Conservation (phyloP, 2,797 vertebrate species). For the Pseudochirops cupreus region DNA sequence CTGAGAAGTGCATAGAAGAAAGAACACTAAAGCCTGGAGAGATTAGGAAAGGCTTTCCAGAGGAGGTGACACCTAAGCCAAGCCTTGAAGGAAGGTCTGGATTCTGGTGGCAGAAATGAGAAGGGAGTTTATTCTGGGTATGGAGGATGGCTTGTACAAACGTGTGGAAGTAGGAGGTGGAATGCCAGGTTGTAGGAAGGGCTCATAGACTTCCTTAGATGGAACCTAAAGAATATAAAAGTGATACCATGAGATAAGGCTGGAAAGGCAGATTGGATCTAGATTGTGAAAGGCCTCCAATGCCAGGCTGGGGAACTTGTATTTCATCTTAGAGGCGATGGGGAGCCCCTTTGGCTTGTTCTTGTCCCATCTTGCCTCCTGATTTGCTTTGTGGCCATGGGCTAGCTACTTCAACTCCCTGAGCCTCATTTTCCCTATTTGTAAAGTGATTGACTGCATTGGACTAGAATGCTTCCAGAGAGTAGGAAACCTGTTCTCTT, state of each 20-base stretch:
- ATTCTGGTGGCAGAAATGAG: too few relatives aligned
- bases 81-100: too few relatives aligned
- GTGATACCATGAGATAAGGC: neutral
- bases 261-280: neutral
- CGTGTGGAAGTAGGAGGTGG: neutral
- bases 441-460: neutral
- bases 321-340: neutral
- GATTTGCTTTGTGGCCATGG: neutral
- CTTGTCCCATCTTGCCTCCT: neutral
- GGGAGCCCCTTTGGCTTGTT: neutral
- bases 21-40: neutral
- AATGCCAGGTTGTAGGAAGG: neutral
- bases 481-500: neutral
- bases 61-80: neutral
- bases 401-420: neutral
- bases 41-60: neutral
- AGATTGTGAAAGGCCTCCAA: neutral
- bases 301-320: neutral
- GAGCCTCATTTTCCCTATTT: slow-evolving; percentile 14
- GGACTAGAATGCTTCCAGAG: neutral
- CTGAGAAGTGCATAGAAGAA: neutral
- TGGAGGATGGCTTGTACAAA: neutral
- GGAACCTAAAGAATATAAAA: neutral
- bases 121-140: neutral
- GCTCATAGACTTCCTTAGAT: neutral